Conservation (phyloP, 2,113 vertebrate species). For the Irena cyanogastra region DNA sequence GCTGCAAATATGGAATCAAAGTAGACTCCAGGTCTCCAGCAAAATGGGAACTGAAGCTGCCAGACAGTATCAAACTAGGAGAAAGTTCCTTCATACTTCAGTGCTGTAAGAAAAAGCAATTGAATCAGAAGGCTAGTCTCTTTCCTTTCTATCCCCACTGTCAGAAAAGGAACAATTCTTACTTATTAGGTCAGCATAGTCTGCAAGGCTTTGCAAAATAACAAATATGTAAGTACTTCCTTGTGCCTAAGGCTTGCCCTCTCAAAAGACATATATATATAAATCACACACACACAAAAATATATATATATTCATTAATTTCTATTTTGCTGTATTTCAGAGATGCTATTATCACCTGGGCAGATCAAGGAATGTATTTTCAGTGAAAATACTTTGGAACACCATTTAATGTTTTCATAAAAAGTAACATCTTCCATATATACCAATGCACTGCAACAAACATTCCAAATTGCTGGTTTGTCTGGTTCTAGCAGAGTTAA, state of each 20-base stretch:
- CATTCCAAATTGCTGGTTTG: not conserved
- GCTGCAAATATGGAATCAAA: not conserved
- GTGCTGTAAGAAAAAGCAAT: not conserved
- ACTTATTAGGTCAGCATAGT: not conserved
- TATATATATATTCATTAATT: not conserved
- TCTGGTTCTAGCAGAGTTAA: not conserved
- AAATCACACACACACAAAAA: not conserved
- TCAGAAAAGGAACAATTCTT: not conserved
- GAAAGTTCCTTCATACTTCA: not conserved
- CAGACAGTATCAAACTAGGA: not conserved
- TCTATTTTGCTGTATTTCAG: not conserved
- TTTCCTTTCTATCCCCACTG: not conserved
- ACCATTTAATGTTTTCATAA: not conserved
- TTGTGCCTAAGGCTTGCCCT: not conserved
- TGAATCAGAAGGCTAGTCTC: not conserved
- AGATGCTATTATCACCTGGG: not conserved
- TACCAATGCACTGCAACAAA: not conserved
- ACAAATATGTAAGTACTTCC: not conserved
- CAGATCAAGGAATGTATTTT: not conserved
- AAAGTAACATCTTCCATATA: not conserved
- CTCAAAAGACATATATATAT: not conserved
- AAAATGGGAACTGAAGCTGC: not conserved
- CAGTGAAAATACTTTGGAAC: not conserved
- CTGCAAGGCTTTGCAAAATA: not conserved
- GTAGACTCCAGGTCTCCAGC: not conserved